Percentiles rank a stretch among this genome's conserved stretches.
Evolutionary conservation across 2,888 invertebrate genomes (phyloP).

Genomic region (Sialis fuliginosa): DNA sequence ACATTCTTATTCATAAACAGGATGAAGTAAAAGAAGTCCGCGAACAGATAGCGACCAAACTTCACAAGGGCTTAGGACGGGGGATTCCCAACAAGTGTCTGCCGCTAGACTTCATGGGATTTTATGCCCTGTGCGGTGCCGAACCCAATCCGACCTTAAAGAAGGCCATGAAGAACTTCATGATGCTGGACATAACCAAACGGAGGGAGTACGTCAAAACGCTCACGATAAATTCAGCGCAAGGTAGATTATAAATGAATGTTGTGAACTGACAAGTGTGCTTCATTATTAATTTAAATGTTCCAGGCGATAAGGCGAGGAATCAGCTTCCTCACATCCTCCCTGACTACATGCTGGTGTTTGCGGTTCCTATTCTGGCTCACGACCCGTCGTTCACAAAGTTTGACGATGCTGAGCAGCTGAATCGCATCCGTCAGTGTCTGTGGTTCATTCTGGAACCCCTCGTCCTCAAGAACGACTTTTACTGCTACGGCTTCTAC

Average conservation of each 20-base stretch:
- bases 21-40: slow-evolving; percentile 74
- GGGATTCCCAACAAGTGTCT: slow-evolving; percentile 79
- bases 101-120: slow-evolving; percentile 93
- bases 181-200: slow-evolving; percentile 73
- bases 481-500: slow-evolving; percentile 89
- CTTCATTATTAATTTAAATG: slow-evolving; percentile 1
- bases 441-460: slow-evolving; percentile 92
- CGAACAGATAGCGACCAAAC: slow-evolving; percentile 72
- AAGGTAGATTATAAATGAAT: not conserved
- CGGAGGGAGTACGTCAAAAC: slow-evolving; percentile 83
- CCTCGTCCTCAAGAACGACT: slow-evolving; percentile 80
- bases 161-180: slow-evolving; percentile 52
- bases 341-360: slow-evolving; percentile 94
- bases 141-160: slow-evolving; percentile 70
- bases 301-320: slow-evolving; percentile 45
- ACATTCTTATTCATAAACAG: slow-evolving; percentile 13
- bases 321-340: slow-evolving; percentile 72
- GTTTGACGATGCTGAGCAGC: slow-evolving; percentile 57
- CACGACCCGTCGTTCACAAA: slow-evolving; percentile 74
- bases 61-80: slow-evolving; percentile 75
- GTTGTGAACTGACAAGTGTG: not conserved
- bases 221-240: slow-evolving; percentile 44
- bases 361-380: slow-evolving; percentile 89
- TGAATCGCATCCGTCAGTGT: slow-evolving; percentile 68
- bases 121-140: slow-evolving; percentile 78